Evolutionary conservation across 2,888 invertebrate species (phyloP), one percentile per base, ranked within the genome.

Genomic region (Nemotelus pantherinus): DNA sequence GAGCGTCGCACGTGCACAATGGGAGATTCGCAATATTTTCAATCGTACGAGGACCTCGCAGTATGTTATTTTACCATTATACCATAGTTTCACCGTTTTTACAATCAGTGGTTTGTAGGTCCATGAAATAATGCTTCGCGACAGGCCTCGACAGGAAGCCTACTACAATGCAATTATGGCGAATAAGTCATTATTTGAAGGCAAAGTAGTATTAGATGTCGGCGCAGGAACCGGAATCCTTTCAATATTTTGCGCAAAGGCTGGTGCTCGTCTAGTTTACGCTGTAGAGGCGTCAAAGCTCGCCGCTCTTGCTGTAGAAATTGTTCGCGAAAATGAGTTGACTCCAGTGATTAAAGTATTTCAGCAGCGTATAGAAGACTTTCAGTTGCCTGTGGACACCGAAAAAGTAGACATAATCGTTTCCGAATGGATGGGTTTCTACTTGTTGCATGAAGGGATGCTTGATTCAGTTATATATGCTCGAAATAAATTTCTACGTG

Each of bases 401-500:
- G 89, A 89, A 6, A 92, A 93, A 86, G 94, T 95, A 2, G 97
- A 98, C 86, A 90, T 96, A 7, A 95, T 98, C 80, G 91, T 98
- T 3, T 97, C 97, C 0, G 98, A 98, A 88, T 98, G 98, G 98
- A 98, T 98, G 98, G 98, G 98, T 0, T 97, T 98, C 86, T 97
- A 96, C 87, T 89, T 98, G 50, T 88, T 98, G 25, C 98, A 97
- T 84, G 98, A 98, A 87, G 96, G 95, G 5, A 98, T 98, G 98
- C 86, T 98, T 76, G 95, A 97, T 85, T 95, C 97, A 0, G 94
- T 98, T 2, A 87, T 98, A 9, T 88, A 88, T 82, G 96, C 96
- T 0, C 89, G 96, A 82, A 94, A 97, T 84, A 91, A 90, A 80
- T 96, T 94, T 86, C 88, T 98, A 0, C 93, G 92, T 83, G 88